phyloP scores from a whole-genome alignment of 1,140 invertebrate genomes.

The Drosophila arawakana region DNA sequence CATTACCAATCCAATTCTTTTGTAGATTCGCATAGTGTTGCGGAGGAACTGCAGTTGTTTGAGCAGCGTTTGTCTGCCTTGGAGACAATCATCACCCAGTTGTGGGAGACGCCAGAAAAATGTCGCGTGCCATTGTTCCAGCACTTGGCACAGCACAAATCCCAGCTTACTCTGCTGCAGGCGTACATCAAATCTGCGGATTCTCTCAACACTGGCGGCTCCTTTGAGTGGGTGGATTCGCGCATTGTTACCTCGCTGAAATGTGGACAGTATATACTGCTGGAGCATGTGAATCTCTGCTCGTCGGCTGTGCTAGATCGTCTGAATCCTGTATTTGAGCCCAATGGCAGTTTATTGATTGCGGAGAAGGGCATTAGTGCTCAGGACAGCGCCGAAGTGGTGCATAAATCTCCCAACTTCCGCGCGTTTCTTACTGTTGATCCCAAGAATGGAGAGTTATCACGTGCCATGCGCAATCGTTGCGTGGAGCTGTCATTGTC shows the following conservation, averaged over 20 bases:
- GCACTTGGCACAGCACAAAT: constrained; percentile 39
- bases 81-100: constrained; percentile 42
- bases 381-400: constrained; percentile 89
- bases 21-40: constrained; percentile 54
- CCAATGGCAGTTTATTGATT: constrained; percentile 94
- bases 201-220: constrained; percentile 91
- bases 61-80: constrained; percentile 56
- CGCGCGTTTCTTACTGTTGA: constrained; percentile 98
- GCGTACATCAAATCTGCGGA: constrained; percentile 83
- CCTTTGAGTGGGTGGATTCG: constrained; percentile 99
- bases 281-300: constrained; percentile 99
- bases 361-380: constrained; percentile 94
- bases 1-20: not conserved
- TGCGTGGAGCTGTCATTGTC: constrained; percentile 96
- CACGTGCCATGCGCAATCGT: constrained; percentile 98
- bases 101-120: constrained; percentile 44
- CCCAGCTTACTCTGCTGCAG: constrained; percentile 48
- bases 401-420: constrained; percentile 96
- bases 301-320: constrained; percentile 98
- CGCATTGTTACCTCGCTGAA: constrained; percentile 90
- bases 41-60: constrained; percentile 66
- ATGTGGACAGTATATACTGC: constrained; percentile 73
- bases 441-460: constrained; percentile 97
- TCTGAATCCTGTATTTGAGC: constrained; percentile 97
- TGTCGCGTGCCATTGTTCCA: constrained; percentile 41